Evolutionary conservation across 2,888 invertebrate genomes (phyloP), one percentile per base, ranked within the genome.

Genomic region (Papilio demoleus): DNA sequence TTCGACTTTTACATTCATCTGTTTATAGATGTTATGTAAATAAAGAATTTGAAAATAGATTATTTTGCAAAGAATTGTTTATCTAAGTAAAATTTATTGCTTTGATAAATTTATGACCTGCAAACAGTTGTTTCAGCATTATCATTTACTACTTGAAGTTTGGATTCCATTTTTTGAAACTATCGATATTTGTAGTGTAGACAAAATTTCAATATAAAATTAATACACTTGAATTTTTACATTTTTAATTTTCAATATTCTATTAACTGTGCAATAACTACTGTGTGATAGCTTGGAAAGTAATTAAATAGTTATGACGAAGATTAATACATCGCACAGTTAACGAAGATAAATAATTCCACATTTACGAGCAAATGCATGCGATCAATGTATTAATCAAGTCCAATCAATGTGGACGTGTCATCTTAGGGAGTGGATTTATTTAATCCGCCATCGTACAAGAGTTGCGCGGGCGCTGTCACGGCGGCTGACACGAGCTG

Each of bases 391-490:
- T 56, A 56, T 56, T 56, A 68, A 73, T 84, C 77, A 73, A 71
- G 76, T 81, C 78, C 78, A 83, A 75, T 85, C 84, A 79, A 80
- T 76, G 74, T 74, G 72, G 82, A 85, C 82, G 89, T 88, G 87
- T 84, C 81, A 82, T 87, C 82, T 90, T 84, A 88, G 81, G 75
- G 71, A 75, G 79, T 81, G 84, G 87, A 88, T 90, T 87, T 85
- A 83, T 87, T 81, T 86, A 86, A 89, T 86, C 86, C 81, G 71
- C 76, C 74, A 76, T 80, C 78, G 80, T 80, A 79, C 76, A 75
- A 74, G 76, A 77, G 74, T 74, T 74, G 78, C 78, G 77, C 77
- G 75, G 76, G 74, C 74, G 77, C 78, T 81, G 81, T 80, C 80
- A 79, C 42, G 58, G 53, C 79, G 78, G 34, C 64, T 77, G 72